These are phyloP conservation scores for Ditylenchus weischeri DNA, from an alignment of 2,888 invertebrate genomes.

Conservation along the genomic window DNA sequence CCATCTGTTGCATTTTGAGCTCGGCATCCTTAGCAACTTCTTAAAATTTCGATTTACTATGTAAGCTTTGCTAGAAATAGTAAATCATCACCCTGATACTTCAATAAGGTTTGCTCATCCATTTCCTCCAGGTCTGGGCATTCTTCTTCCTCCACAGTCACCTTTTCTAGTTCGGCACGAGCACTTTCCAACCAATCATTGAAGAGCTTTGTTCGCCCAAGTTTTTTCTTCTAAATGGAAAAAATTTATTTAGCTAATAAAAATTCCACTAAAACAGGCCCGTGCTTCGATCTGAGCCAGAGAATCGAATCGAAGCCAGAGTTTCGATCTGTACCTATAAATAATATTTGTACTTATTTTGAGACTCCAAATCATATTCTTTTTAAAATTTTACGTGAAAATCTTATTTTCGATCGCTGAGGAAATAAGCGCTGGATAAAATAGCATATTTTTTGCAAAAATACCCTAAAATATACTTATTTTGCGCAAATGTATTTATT, in stretches of 20 bases:
- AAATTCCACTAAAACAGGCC: constrained; percentile 2
- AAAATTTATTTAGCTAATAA: not conserved
- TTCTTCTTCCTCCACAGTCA: constrained; percentile 29
- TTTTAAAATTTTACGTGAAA: too few relatives aligned
- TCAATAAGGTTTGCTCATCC: constrained; percentile 27
- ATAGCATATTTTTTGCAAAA: too few relatives aligned
- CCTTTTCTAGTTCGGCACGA: constrained; percentile 39
- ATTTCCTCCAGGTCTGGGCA: constrained; percentile 35
- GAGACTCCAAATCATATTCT: too few relatives aligned
- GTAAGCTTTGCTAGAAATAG: too few relatives aligned
- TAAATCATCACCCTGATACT: constrained; percentile 26
- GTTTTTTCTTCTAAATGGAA: constrained; percentile 26
- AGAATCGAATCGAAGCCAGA: too few relatives aligned
- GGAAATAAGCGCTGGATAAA: too few relatives aligned
- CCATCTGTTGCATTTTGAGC: constrained; percentile 14
- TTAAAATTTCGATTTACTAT: not conserved
- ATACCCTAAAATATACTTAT: too few relatives aligned
- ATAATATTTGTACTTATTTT: too few relatives aligned
- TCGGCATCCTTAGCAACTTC: constrained; percentile 25
- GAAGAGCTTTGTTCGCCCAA: constrained; percentile 45
- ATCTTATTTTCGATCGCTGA: too few relatives aligned
- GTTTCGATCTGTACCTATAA: too few relatives aligned
- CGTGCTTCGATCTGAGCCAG: too few relatives aligned
- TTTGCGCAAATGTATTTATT: too few relatives aligned
- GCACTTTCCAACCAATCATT: constrained; percentile 49